phyloP scores from a whole-genome alignment of 1,140 invertebrate genomes.

The Odontomachus brunneus region DNA sequence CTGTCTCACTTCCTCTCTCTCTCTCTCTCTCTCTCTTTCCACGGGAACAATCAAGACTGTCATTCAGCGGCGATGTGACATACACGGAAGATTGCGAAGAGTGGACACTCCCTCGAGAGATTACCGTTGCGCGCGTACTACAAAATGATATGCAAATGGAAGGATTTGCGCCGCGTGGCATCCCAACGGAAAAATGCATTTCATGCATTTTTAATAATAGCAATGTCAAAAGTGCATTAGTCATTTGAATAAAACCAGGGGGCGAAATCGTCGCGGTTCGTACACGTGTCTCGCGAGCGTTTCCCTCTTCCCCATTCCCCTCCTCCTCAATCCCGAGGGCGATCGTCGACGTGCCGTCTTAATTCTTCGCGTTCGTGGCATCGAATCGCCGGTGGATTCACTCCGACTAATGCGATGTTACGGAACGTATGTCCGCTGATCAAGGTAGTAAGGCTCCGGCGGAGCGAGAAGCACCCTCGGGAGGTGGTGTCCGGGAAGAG shows the following conservation, averaged over 20 bases:
- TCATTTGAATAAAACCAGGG: slow-evolving; percentile 32
- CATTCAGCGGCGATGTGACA: slow-evolving; percentile 45
- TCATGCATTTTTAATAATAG: slow-evolving; percentile 61
- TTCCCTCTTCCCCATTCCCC: no score
- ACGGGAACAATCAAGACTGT: slow-evolving; percentile 36
- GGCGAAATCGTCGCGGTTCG: neutral
- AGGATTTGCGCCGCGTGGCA: neutral
- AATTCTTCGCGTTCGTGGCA: neutral
- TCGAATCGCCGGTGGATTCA: slow-evolving; percentile 17
- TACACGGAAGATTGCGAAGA: slow-evolving; percentile 27
- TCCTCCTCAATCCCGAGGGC: neutral
- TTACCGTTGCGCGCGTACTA: slow-evolving; percentile 22
- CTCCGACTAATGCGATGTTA: slow-evolving; percentile 25
- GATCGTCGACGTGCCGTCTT: neutral
- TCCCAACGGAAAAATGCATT: slow-evolving; percentile 48
- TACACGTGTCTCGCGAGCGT: slow-evolving; percentile 8
- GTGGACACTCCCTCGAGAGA: slow-evolving; percentile 49
- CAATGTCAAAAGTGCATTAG: slow-evolving; percentile 32
- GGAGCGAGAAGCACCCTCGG: slow-evolving; percentile 30
- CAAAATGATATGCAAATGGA: slow-evolving; percentile 57
- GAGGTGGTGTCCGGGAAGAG: slow-evolving; percentile 41
- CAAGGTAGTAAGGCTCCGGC: slow-evolving; percentile 3
- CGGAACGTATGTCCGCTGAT: slow-evolving; percentile 28
- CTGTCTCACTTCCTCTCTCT: no score
- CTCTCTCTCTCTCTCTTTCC: neutral